These are phyloP conservation scores for Heterohyrax brucei DNA, from an alignment of 2,797 vertebrate genomes.

Conservation along the genomic window DNA sequence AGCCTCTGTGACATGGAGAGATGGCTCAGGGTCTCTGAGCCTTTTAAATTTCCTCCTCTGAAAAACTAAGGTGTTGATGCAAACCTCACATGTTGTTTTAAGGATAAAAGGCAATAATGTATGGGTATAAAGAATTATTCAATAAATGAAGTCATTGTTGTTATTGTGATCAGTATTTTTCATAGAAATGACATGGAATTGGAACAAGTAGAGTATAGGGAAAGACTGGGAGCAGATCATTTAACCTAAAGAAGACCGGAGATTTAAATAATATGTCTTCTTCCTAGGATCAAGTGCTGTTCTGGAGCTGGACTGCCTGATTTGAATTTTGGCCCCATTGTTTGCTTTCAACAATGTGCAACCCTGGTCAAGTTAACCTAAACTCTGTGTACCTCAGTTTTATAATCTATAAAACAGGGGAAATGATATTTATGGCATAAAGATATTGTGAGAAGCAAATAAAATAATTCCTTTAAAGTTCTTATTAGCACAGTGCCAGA, in stretches of 20 bases:
- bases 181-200: conserved; percentile 59
- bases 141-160: conserved; percentile 64
- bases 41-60: conserved; percentile 8
- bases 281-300: conserved; percentile 16
- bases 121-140: neutral
- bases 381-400: conserved; percentile 7
- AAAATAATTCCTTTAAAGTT: conserved; percentile 40
- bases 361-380: conserved; percentile 16
- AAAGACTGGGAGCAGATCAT: conserved; percentile 31
- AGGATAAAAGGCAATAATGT: conserved; percentile 12
- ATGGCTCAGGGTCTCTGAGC: neutral
- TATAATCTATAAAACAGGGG: neutral
- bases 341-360: conserved; percentile 37
- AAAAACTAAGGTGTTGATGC: conserved; percentile 19
- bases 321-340: conserved; percentile 44
- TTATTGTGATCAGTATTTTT: neutral
- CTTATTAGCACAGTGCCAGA: conserved; percentile 47
- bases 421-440: conserved; percentile 50
- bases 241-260: conserved; percentile 44
- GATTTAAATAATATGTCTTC: conserved; percentile 47
- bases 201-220: neutral
- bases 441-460: conserved; percentile 53
- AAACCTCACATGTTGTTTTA: conserved; percentile 47
- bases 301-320: neutral
- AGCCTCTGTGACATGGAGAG: neutral